Percentiles rank a stretch among this genome's conserved stretches.
Conservation (phyloP, 2,888 invertebrate species). For the Drosophila niveifrons region DNA sequence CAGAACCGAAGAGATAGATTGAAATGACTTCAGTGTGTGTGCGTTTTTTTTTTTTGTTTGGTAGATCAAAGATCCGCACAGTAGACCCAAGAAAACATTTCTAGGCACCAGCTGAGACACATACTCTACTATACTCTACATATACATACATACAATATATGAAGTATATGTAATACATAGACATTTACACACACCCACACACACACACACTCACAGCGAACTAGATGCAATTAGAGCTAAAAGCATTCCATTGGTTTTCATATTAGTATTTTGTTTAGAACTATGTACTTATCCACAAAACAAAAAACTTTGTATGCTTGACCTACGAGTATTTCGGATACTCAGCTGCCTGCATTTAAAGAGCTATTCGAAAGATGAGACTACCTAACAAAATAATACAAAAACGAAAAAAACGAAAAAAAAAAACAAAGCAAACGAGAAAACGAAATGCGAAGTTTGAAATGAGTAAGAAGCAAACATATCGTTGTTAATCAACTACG, state of each 20-base stretch:
- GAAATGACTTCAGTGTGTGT: conserved; percentile 17
- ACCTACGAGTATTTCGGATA: conserved; percentile 26
- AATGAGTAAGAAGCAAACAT: conserved; percentile 65
- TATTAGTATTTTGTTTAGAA: conserved; percentile 55
- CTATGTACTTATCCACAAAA: conserved; percentile 21
- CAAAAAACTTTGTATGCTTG: conserved; percentile 43
- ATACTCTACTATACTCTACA: background rate
- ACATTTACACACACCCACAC: conserved; percentile 15
- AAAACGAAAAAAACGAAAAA: conserved; percentile 19
- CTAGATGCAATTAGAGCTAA: conserved; percentile 64
- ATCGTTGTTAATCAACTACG: conserved; percentile 63
- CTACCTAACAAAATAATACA: conserved; percentile 23
- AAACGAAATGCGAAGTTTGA: conserved; percentile 5
- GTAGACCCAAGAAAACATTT: conserved; percentile 29
- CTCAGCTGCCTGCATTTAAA: conserved; percentile 45
- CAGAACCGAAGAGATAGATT: background rate
- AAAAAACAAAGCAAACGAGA: background rate
- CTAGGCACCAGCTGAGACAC: conserved; percentile 16
- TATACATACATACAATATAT: no score
- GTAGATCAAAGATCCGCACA: conserved; percentile 31
- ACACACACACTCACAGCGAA: conserved; percentile 29
- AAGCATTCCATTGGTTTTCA: conserved; percentile 58
- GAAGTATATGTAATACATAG: background rate
- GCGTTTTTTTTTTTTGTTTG: conserved; percentile 6
- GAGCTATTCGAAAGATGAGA: conserved; percentile 36